These are phyloP conservation scores for Dolichopus griseipennis DNA, from an alignment of 2,888 invertebrate species.

Conservation along the genomic window DNA sequence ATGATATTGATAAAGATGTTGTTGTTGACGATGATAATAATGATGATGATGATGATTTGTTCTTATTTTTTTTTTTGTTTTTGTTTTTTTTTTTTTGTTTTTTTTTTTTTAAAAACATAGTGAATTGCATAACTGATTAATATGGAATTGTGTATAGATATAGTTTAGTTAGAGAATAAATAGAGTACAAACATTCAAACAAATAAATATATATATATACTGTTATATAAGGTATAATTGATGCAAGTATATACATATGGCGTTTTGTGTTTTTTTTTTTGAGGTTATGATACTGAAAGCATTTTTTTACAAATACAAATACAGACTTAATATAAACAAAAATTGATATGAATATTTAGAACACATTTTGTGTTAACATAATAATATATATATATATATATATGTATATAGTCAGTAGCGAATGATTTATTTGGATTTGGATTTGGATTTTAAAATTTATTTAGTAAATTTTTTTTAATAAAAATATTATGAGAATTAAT, in stretches of 20 bases:
- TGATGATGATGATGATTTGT: background rate
- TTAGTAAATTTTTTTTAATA: too few relatives aligned
- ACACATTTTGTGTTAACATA: too few relatives aligned
- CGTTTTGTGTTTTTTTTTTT: background rate
- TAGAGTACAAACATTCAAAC: background rate
- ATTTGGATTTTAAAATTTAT: too few relatives aligned
- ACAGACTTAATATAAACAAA: background rate
- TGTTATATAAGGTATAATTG: background rate
- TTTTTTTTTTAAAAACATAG: background rate
- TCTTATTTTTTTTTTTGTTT: background rate
- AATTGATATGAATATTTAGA: background rate
- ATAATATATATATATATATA: too few relatives aligned
- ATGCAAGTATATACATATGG: background rate
- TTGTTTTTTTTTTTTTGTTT: background rate
- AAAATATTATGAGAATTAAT: too few relatives aligned
- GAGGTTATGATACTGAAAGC: background rate
- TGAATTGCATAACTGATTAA: background rate
- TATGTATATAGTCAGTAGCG: too few relatives aligned
- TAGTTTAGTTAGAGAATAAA: background rate
- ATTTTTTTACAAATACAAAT: conserved; percentile 4
- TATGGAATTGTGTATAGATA: too few relatives aligned
- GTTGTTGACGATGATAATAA: background rate
- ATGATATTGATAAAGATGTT: background rate
- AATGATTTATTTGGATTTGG: too few relatives aligned
- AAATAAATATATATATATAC: background rate